Evolutionary conservation across 2,888 invertebrate species (phyloP).

Genomic region (Zhengitettix transpicula): DNA sequence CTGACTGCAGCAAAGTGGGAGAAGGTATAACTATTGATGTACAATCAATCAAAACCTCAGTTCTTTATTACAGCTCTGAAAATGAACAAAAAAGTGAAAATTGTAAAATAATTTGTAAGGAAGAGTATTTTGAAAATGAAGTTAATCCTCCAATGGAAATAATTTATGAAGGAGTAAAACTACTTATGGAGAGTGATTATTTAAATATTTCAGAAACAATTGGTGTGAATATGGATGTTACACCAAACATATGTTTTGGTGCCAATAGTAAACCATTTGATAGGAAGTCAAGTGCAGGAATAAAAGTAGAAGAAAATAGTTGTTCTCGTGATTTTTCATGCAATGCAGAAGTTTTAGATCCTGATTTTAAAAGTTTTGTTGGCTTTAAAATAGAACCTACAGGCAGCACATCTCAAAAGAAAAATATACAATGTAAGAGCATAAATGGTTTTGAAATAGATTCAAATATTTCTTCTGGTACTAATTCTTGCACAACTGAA

Average conservation of each 20-base stretch:
- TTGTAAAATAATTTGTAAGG: background rate
- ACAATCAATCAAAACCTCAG: background rate
- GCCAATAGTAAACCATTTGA: background rate
- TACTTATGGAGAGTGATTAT: background rate
- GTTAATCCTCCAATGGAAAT: background rate
- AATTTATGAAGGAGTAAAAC: background rate
- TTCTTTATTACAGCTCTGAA: background rate
- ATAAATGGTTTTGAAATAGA: too few relatives aligned
- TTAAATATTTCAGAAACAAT: background rate
- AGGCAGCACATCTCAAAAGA: too few relatives aligned
- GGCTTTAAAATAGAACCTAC: too few relatives aligned
- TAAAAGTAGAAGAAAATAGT: background rate
- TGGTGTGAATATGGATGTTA: background rate
- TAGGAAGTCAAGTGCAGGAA: background rate
- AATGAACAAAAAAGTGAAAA: background rate
- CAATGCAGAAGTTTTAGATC: too few relatives aligned
- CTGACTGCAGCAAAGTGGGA: too few relatives aligned
- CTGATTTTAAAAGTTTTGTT: too few relatives aligned
- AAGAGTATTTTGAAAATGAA: background rate
- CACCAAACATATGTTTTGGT: background rate
- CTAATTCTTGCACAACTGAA: too few relatives aligned
- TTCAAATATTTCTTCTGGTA: too few relatives aligned
- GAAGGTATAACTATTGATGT: too few relatives aligned
- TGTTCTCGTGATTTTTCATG: background rate
- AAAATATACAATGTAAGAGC: too few relatives aligned